Evolutionary conservation across 92 coral and sea anemone species (phyloP).

Genomic region (Zoanthus solanderi): DNA sequence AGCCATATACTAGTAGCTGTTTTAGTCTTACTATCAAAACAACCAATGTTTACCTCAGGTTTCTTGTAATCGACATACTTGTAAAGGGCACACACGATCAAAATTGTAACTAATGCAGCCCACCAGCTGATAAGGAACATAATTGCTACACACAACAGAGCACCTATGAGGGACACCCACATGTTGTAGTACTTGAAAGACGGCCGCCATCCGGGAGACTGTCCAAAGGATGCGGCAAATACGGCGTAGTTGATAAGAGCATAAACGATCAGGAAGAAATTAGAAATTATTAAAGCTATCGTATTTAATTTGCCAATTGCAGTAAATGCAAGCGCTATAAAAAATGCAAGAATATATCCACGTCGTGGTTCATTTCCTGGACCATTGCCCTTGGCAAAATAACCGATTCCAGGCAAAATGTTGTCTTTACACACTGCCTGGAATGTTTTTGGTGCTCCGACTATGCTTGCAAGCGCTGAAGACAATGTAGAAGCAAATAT

Average conservation of each 20-base stretch:
- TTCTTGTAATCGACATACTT: slow-evolving; percentile 88
- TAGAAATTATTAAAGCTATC: slow-evolving; percentile 95
- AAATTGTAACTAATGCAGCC: slow-evolving; percentile 91
- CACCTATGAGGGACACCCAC: slow-evolving; percentile 92
- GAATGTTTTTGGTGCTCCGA: slow-evolving; percentile 97
- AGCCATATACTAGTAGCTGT: neutral
- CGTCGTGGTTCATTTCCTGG: slow-evolving; percentile 95
- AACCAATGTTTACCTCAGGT: slow-evolving; percentile 78
- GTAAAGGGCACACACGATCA: slow-evolving; percentile 84
- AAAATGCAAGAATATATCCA: slow-evolving; percentile 85
- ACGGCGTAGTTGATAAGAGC: slow-evolving; percentile 96
- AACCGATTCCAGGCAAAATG: slow-evolving; percentile 82
- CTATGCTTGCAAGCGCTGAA: slow-evolving; percentile 99
- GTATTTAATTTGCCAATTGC: slow-evolving; percentile 92
- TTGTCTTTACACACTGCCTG: slow-evolving; percentile 95
- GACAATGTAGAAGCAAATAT: slow-evolving; percentile 98
- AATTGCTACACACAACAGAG: slow-evolving; percentile 91
- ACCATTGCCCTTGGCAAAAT: slow-evolving; percentile 86
- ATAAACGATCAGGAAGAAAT: slow-evolving; percentile 89
- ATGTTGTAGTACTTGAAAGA: slow-evolving; percentile 88
- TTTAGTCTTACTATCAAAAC: neutral
- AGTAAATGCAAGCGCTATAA: slow-evolving; percentile 83
- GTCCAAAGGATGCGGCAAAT: slow-evolving; percentile 95
- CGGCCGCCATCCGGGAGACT: slow-evolving; percentile 98
- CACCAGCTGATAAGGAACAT: slow-evolving; percentile 99